phyloP scores from a whole-genome alignment of 2,888 invertebrate species.

The Euphydryas editha region DNA sequence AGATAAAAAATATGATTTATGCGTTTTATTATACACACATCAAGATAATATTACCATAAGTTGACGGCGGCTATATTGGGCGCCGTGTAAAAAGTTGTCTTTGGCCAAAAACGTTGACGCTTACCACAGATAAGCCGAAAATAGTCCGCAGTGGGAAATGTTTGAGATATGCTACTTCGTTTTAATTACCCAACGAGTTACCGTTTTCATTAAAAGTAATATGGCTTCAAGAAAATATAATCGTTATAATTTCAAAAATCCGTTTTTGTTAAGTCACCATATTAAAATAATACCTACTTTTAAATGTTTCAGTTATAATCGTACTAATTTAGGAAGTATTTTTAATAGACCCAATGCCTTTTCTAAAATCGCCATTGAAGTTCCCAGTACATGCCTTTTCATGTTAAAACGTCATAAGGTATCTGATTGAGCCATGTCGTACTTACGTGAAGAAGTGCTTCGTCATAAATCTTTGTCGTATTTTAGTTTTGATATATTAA shows the following conservation, averaged over 20 bases:
- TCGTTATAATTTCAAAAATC: not conserved
- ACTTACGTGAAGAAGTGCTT: not conserved
- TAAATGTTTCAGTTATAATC: not conserved
- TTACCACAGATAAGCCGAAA: slow-evolving; percentile 57
- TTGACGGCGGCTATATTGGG: slow-evolving; percentile 57
- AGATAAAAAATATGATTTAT: slow-evolving; percentile 45
- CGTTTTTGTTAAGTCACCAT: not conserved
- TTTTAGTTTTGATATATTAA: not conserved
- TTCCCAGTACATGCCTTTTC: not conserved
- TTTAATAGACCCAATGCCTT: not conserved
- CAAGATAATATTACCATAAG: slow-evolving; percentile 71
- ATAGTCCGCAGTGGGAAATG: slow-evolving; percentile 58
- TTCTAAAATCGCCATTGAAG: not conserved
- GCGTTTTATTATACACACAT: slow-evolving; percentile 53
- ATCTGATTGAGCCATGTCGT: not conserved
- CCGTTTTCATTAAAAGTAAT: slow-evolving; percentile 29
- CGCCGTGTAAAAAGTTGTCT: slow-evolving; percentile 61
- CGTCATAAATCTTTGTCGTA: slow-evolving; percentile 7
- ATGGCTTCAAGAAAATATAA: slow-evolving; percentile 19
- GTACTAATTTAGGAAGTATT: not conserved
- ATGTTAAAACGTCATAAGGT: not conserved
- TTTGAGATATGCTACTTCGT: slow-evolving; percentile 62
- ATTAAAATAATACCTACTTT: not conserved
- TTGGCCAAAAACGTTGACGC: slow-evolving; percentile 56
- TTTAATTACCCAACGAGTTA: slow-evolving; percentile 47